Evolutionary conservation across 2,797 vertebrate genomes (phyloP).

Genomic region (Danio kyathit): DNA sequence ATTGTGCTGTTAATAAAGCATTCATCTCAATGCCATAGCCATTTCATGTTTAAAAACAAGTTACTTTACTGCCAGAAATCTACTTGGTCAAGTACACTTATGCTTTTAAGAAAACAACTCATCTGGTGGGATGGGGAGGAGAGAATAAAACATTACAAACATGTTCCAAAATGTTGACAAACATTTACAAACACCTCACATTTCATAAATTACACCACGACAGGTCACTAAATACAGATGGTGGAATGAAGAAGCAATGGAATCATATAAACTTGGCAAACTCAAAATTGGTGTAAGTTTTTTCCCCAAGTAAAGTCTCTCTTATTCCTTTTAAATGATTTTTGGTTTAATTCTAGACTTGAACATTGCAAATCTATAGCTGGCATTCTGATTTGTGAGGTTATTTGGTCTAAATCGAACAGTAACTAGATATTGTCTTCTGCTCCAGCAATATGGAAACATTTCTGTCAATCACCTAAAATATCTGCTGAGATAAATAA

Average conservation of each 20-base stretch:
- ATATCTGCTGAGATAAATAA: neutral
- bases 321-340: neutral
- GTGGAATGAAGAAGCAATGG: neutral
- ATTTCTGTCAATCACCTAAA: slow-evolving; percentile 6
- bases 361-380: neutral
- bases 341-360: neutral
- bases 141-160: neutral
- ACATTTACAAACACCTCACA: neutral
- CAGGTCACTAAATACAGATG: neutral
- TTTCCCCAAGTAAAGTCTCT: neutral
- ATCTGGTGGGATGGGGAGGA: neutral
- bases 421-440: neutral
- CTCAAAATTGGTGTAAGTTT: neutral
- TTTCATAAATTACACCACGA: neutral
- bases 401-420: neutral
- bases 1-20: neutral
- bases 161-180: neutral
- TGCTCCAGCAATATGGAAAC: slow-evolving; percentile 1
- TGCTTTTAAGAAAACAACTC: neutral
- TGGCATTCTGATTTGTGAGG: neutral
- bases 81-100: neutral
- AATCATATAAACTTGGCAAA: neutral
- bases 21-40: neutral
- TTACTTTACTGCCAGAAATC: neutral
- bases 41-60: neutral